Conservation (phyloP, 1,140 invertebrate genomes). For the Cydia strobilella region DNA sequence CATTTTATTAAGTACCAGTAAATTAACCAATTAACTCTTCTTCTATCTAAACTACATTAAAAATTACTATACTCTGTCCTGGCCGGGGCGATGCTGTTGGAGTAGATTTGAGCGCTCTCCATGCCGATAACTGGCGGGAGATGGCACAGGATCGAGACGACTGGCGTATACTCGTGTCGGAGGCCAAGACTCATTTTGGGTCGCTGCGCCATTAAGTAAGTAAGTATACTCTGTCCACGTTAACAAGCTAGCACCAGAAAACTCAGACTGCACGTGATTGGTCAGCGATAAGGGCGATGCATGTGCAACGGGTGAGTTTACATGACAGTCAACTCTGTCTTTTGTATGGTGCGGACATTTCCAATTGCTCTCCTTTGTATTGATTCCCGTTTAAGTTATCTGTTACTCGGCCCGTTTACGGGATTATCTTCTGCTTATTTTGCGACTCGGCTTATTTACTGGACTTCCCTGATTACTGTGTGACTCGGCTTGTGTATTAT, state of each 20-base stretch:
- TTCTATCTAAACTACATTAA: too few species aligned
- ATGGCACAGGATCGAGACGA: too few species aligned
- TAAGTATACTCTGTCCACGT: neutral
- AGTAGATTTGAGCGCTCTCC: too few species aligned
- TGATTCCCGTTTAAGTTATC: neutral
- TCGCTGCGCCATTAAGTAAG: too few species aligned
- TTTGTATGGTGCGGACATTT: constrained; percentile 13
- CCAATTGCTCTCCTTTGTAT: neutral
- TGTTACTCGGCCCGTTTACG: neutral
- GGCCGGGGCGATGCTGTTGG: too few species aligned
- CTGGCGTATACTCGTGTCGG: too few species aligned
- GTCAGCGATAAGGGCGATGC: neutral
- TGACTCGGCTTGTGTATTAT: constrained; percentile 1
- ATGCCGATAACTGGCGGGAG: too few species aligned
- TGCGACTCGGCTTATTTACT: neutral
- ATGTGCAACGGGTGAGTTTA: neutral
- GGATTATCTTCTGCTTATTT: neutral
- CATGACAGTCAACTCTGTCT: neutral
- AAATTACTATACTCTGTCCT: too few species aligned
- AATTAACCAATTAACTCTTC: too few species aligned
- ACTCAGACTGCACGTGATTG: neutral
- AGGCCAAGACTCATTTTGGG: too few species aligned
- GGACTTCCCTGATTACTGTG: neutral
- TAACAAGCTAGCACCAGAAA: neutral
- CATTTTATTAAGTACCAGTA: too few species aligned